Evolutionary conservation across 2,888 invertebrate genomes (phyloP), one percentile per base, ranked within the genome.

Genomic region (Machimus atricapillus): DNA sequence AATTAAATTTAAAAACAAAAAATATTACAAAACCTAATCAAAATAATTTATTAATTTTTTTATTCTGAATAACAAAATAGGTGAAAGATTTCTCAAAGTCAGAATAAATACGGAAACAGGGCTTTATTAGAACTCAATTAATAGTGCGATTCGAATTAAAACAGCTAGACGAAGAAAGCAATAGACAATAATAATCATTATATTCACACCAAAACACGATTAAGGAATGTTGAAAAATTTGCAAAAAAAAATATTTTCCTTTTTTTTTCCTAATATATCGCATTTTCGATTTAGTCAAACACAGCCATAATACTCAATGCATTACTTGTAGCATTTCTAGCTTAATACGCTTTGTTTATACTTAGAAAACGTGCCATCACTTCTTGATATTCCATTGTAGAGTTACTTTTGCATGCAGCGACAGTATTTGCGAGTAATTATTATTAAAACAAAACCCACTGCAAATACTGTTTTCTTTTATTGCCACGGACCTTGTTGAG

Each of bases 11-110:
- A 40, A 46, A 46, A 46, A n/a, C n/a, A 14, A 46, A 46, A 46
- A 14, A 46, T 52, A 79, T 46, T 79, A 79, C 37, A 82, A 85
- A 12, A 40, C 37, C 43, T 74, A 85, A 85, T 73, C 73, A 46
- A 85, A 85, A 85, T 85, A 74, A 74, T 46, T 85, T 85, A 85
- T 85, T 85, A 85, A 85, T 85, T 85, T 85, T n/a, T 82, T 85
- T 82, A 66, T 82, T 85, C 34, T 73, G 46, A 85, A 85, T 85
- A 85, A 85, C 85, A 85, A 82, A 46, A 85, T 85, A 85, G 85
- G 85, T 85, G 85, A 85, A 85, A 85, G 85, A 74, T 74, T 74
- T 34, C 58, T n/a, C n/a, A n/a, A 74, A 85, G 1, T 46, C 16
- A 74, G 58, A 46, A n/a, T 27, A 74, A 83, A 66, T 74, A 66